These are phyloP conservation scores for Apodemus speciosus DNA, from an alignment of 2,113 vertebrate genomes.

Conservation along the genomic window DNA sequence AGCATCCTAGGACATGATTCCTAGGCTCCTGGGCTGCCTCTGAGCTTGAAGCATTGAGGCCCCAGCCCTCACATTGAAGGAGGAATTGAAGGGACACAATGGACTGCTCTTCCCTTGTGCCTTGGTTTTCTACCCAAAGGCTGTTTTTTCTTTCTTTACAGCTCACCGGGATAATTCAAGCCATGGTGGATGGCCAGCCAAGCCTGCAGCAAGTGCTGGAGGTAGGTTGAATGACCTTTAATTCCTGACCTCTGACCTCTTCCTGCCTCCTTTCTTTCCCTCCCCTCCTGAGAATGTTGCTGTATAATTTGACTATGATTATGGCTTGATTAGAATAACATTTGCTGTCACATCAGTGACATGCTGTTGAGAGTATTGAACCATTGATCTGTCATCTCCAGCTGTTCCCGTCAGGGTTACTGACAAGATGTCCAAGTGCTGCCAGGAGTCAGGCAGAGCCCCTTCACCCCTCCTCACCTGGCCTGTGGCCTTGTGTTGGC, in stretches of 20 bases:
- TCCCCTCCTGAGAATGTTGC: constrained; percentile 83
- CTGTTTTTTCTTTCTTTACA: constrained; percentile 83
- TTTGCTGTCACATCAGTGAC: constrained; percentile 88
- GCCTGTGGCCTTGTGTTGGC: constrained; percentile 22
- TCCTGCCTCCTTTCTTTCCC: constrained; percentile 70
- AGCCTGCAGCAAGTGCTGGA: constrained; percentile 90
- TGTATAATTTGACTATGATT: constrained; percentile 89
- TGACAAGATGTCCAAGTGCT: constrained; percentile 85
- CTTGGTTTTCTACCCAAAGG: constrained; percentile 49
- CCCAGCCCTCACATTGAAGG: constrained; percentile 1
- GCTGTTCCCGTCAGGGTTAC: constrained; percentile 87
- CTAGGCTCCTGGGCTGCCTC: neutral
- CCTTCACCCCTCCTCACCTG: constrained; percentile 9
- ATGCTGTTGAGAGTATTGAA: constrained; percentile 87
- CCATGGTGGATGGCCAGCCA: constrained; percentile 91
- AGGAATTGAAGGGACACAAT: constrained; percentile 1
- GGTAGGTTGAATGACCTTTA: constrained; percentile 88
- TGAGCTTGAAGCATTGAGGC: constrained; percentile 25
- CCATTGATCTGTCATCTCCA: constrained; percentile 91
- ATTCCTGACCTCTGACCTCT: constrained; percentile 84
- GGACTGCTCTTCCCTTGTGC: neutral
- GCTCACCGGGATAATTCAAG: constrained; percentile 91
- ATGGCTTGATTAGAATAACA: constrained; percentile 90
- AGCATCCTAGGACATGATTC: constrained; percentile 5
- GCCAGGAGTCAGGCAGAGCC: constrained; percentile 70